Evolutionary conservation across 1,140 invertebrate genomes (phyloP).

Genomic region (Stegodyphus dumicola): DNA sequence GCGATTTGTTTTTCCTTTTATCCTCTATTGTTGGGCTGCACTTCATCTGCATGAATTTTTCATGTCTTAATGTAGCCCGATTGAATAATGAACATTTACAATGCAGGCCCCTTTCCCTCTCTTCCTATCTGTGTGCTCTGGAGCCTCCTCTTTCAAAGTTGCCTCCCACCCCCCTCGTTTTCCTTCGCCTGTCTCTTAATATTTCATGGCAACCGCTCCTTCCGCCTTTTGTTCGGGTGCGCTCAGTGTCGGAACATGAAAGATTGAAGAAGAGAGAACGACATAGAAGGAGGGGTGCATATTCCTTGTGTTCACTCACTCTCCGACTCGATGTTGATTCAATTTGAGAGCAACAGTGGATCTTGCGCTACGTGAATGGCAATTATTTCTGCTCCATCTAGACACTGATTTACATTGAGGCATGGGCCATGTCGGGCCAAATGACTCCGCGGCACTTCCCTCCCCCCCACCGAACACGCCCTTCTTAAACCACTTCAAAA

Average conservation of each 20-base stretch:
- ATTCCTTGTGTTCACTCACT: conserved; percentile 4
- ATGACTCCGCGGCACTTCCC: too few species aligned
- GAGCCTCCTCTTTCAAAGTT: conserved; percentile 20
- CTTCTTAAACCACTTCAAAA: conserved; percentile 7
- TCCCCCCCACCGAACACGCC: too few species aligned
- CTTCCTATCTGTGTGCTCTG: conserved; percentile 3
- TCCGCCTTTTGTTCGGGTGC: conserved; percentile 56
- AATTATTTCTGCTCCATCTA: conserved; percentile 60
- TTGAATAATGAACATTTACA: conserved; percentile 63
- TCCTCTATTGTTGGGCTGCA: conserved; percentile 60
- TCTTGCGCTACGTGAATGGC: conserved; percentile 31
- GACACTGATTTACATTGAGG: conserved; percentile 53
- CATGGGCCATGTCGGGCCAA: too few species aligned
- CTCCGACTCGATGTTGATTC: conserved; percentile 42
- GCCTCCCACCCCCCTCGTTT: conserved; percentile 20
- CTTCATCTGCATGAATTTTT: conserved; percentile 63
- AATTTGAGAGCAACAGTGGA: conserved; percentile 53
- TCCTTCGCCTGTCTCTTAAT: conserved; percentile 48
- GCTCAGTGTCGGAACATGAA: conserved; percentile 54
- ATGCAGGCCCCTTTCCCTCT: conserved; percentile 29
- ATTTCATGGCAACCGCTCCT: conserved; percentile 59
- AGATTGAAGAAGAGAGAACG: conserved; percentile 52
- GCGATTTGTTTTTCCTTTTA: conserved; percentile 62
- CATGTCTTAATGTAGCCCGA: conserved; percentile 63
- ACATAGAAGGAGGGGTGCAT: background rate